Percentiles rank a stretch among this genome's conserved stretches.
phyloP scores from a whole-genome alignment of 2,888 invertebrate genomes.

The Trissolcus japonicus region DNA sequence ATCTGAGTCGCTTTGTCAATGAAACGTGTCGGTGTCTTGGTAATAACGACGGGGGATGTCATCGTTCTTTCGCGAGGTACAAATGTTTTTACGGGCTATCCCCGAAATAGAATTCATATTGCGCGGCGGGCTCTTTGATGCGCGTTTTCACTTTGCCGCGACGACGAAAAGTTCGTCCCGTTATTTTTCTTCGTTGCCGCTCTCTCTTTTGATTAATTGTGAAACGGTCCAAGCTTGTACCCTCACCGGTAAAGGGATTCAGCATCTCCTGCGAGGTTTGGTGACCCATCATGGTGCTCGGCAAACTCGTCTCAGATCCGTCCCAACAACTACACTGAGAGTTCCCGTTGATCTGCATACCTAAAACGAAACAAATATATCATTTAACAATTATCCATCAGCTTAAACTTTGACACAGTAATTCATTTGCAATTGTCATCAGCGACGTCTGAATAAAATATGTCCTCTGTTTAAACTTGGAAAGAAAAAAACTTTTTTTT shows the following conservation, averaged over 20 bases:
- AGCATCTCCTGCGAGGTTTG: conserved; percentile 74
- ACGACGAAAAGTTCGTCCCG: neutral
- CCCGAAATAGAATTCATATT: conserved; percentile 32
- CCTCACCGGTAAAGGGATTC: conserved; percentile 71
- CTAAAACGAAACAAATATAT: conserved; percentile 54
- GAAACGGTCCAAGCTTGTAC: conserved; percentile 1
- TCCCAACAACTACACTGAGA: conserved; percentile 74
- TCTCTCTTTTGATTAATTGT: neutral
- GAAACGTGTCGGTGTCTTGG: conserved; percentile 23
- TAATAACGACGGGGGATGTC: conserved; percentile 24
- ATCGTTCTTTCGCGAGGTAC: conserved; percentile 17
- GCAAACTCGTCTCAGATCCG: conserved; percentile 71
- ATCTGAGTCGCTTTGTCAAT: conserved; percentile 8
- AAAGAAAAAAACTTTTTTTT: neutral
- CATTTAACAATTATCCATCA: neutral
- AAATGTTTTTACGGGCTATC: conserved; percentile 27
- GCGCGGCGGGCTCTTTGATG: conserved; percentile 22
- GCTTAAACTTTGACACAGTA: neutral
- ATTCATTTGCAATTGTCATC: neutral
- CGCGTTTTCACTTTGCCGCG: conserved; percentile 11
- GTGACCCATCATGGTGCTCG: conserved; percentile 74
- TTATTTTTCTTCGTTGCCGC: conserved; percentile 5
- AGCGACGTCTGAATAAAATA: neutral
- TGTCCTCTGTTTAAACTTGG: neutral
- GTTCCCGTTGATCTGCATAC: conserved; percentile 74